Conservation (phyloP, 1,140 invertebrate genomes). For the Hyles euphorbiae region DNA sequence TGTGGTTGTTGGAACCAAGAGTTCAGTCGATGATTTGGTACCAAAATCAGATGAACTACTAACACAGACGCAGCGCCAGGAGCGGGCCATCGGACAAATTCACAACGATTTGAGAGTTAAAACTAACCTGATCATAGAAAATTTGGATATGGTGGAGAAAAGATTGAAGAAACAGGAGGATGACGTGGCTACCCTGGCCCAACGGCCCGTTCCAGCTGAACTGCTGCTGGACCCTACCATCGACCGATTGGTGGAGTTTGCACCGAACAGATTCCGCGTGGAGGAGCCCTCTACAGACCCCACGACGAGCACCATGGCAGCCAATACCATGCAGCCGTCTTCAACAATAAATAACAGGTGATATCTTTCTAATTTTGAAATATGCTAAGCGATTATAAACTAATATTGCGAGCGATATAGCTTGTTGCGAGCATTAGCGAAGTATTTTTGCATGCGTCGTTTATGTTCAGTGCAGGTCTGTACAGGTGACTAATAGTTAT, state of each 20-base stretch:
- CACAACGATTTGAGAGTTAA: conserved; percentile 88
- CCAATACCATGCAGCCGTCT: conserved; percentile 41
- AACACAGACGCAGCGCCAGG: conserved; percentile 90
- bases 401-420: conserved; percentile 23
- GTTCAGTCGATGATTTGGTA: conserved; percentile 87
- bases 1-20: conserved; percentile 90
- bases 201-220: conserved; percentile 83
- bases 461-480: conserved; percentile 18
- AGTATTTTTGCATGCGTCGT: conserved; percentile 10
- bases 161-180: conserved; percentile 88
- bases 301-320: conserved; percentile 62
- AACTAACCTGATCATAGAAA: conserved; percentile 91
- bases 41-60: conserved; percentile 90
- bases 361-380: conserved; percentile 42
- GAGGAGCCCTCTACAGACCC: conserved; percentile 58
- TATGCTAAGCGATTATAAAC: conserved; percentile 31
- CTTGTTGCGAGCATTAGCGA: conserved; percentile 19
- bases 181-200: conserved; percentile 83
- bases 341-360: conserved; percentile 56
- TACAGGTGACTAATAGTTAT: conserved; percentile 52
- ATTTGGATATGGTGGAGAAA: conserved; percentile 89
- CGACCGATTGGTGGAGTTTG: conserved; percentile 84
- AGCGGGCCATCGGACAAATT: conserved; percentile 90
- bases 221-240: conserved; percentile 85
- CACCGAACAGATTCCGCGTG: conserved; percentile 78